phyloP scores from a whole-genome alignment of 2,888 invertebrate species.

The Lobophora halterata region DNA sequence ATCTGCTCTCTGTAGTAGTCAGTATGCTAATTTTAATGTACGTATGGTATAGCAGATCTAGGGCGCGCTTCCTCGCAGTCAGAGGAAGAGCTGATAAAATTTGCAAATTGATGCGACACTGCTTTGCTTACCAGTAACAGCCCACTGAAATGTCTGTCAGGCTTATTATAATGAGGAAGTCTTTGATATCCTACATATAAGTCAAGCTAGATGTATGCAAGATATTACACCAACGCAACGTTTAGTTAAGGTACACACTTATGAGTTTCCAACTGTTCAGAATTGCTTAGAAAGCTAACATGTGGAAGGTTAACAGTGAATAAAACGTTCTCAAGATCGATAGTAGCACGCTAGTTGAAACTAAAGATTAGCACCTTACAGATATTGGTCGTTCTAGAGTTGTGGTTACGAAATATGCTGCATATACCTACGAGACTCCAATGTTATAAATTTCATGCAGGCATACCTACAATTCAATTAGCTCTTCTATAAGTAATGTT shows the following conservation, averaged over 20 bases:
- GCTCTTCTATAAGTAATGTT: too few species aligned
- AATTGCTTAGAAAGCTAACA: constrained; percentile 48
- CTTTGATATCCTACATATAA: too few species aligned
- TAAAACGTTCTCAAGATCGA: constrained; percentile 39
- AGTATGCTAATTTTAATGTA: constrained; percentile 51
- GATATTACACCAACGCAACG: background rate
- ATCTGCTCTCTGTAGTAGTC: constrained; percentile 34
- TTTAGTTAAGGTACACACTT: background rate
- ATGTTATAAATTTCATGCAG: constrained; percentile 48
- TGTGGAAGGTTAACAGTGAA: constrained; percentile 49
- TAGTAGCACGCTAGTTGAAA: constrained; percentile 53
- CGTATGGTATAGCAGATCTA: constrained; percentile 46
- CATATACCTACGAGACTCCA: too few species aligned
- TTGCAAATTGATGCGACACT: constrained; percentile 54
- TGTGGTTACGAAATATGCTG: constrained; percentile 49
- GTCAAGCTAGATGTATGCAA: too few species aligned
- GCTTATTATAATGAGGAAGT: background rate
- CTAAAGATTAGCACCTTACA: constrained; percentile 34
- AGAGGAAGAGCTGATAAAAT: constrained; percentile 58
- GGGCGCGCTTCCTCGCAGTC: constrained; percentile 57
- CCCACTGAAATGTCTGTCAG: background rate
- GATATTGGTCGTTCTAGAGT: constrained; percentile 26
- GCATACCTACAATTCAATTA: too few species aligned
- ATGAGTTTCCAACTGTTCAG: constrained; percentile 4
- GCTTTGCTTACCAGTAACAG: background rate